Base-by-base conservation (phyloP, 2,888 invertebrate genomes). In the Tachina lurida region DNA sequence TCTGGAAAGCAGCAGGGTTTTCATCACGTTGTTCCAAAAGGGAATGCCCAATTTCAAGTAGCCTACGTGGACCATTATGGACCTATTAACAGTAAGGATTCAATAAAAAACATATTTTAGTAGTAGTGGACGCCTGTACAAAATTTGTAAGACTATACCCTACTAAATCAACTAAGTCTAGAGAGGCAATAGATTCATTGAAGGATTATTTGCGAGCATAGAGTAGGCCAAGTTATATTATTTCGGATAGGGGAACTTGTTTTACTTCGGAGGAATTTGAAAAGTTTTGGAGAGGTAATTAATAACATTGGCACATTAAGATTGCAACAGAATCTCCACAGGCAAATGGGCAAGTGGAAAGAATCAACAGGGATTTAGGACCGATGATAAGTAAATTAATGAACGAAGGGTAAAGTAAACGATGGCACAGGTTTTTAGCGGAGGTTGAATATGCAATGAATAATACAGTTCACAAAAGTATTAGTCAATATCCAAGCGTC, bases 1-100 rank as follows among this genome's bases (percentile, higher is more conserved):
- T 63, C 9, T 22, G 68, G 74, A 0, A 43, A 22, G 8, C 12
- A 41, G 3, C 79, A 75, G 12, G 79, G 68, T 0, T 70, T 8
- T 7, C 7, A 79, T 0, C 73, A 87, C 19, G 76, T 1, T 15
- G 63, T 87, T 3, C 85, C 84, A 39, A 87, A 87, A n/a, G 85
- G 76, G 15, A 60, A 75, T 1, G 13, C 52, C 7, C 84, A 85
- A 0, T 87, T 87, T 62, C 78, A 79, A 7, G 60, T 82, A n/a
- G 10, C 87, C 3, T 87, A 87, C 12, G 39, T 88, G 5, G 84
- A 87, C 10, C 87, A 87, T 19, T 87, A 78, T n/a, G 87, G 88
- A 1, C 88, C 87, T 1, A 70, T 88, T n/a, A 77, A 76, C 54
- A 47, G 31, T 15, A 65, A 13, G 3, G 31, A 41, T 31, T 9